Base-by-base conservation (phyloP, 2,888 invertebrate genomes). In the Heliconius charithonia region DNA sequence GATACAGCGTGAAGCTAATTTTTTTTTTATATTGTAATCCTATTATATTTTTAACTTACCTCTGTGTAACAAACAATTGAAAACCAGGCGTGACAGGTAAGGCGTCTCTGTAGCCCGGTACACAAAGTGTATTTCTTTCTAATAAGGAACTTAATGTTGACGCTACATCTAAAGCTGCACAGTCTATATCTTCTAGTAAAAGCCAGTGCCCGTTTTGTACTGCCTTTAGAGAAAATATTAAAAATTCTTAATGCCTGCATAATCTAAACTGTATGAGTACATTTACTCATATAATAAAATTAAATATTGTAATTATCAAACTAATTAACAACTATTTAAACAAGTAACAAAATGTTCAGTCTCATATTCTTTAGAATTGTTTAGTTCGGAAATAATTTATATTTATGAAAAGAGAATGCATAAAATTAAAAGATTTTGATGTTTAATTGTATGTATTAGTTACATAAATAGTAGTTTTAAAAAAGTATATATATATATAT, bases 151-250 rank as follows among this genome's bases (percentile, higher is more conserved):
- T 96, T 19, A 99, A 91, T 22, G 98, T 96, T 0, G 99, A 98
- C 0, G 98, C 97, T 0, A 99, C 98, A 90, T 99, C 99, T 87
- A 98, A 96, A 2, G 98, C 98, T 3, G 99, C 99, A 81, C 97
- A 97, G 89, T 99, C 99, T 72, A 99, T 97, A 89, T 99, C 99
- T 95, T 99, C 99, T 81, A 99, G 92, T 4, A 99, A 94, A 41
- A 99, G 91, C 99, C 99, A 99, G 86, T 97, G 96, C 0, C 98
- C 98, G 86, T 97, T 96, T 86, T 96, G 95, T 9, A 98, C 97
- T 74, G 98, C 98, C 96, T 97, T 67, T 89, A 89, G 75, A 83
- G 22, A 84, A 65, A 83, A 76, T 75, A 25, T 71, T 4, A 12
- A 22, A n/a, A 51, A 51, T 7, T 7, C 7, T 51, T 22, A 51